Percentiles rank a stretch among this genome's conserved stretches.
These are phyloP conservation scores for Nematostella vectensis DNA, from an alignment of 92 coral and sea anemone genomes.

Conservation along the genomic window DNA sequence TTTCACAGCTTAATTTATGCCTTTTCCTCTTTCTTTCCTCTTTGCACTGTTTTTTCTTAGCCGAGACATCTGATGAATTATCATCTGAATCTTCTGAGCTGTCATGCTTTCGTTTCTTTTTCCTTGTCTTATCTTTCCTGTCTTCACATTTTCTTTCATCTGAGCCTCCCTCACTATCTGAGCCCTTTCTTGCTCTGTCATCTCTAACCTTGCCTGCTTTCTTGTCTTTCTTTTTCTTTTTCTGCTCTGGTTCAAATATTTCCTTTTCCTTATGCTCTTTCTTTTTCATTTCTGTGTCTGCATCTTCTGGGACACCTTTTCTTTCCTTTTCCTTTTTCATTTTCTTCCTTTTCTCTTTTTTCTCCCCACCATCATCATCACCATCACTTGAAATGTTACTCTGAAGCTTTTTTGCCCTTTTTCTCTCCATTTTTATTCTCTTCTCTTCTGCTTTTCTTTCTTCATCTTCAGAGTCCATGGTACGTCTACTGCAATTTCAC, in stretches of 20 bases:
- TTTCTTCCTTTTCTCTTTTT: conserved; percentile 3
- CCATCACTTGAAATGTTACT: background rate
- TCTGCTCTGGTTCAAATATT: background rate
- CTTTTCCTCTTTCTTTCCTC: conserved; percentile 1
- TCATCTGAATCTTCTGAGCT: conserved; percentile 1
- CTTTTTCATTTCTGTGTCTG: background rate
- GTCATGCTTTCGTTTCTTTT: conserved; percentile 2
- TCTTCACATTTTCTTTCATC: conserved; percentile 1
- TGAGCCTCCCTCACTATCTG: too few relatives aligned
- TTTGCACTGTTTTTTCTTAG: conserved; percentile 4
- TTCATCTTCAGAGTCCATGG: too few relatives aligned
- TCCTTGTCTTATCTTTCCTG: background rate
- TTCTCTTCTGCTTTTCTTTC: too few relatives aligned
- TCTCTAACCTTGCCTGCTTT: background rate
- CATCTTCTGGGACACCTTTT: background rate
- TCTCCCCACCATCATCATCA: background rate
- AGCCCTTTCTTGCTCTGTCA: too few relatives aligned
- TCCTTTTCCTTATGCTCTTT: background rate
- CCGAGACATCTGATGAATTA: background rate
- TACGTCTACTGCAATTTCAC: too few relatives aligned
- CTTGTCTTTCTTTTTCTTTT: conserved; percentile 1
- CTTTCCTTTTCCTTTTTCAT: background rate
- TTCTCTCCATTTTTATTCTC: background rate
- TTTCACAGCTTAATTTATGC: background rate
- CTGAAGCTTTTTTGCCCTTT: background rate